Conservation (phyloP, 2,113 vertebrate genomes). For the Cardinalis cardinalis region DNA sequence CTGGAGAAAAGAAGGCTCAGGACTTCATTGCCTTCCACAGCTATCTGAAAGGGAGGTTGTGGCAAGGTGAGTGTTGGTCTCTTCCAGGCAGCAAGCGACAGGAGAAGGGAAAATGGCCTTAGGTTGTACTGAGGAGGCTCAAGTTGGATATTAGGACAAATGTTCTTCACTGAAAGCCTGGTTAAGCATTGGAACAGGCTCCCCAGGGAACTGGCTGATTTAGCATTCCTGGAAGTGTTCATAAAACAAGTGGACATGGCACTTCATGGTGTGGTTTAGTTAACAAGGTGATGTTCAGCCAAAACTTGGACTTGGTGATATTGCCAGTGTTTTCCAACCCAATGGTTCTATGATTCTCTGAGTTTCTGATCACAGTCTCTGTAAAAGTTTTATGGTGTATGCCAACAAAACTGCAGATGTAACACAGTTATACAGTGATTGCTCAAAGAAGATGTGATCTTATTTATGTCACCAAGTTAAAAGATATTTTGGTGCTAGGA, state of each 20-base stretch:
- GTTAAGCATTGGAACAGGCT: neutral
- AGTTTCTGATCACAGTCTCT: neutral
- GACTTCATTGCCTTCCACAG: neutral
- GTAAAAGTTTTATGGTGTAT: neutral
- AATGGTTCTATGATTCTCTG: neutral
- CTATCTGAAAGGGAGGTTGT: neutral
- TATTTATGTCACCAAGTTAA: neutral
- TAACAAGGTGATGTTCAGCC: neutral
- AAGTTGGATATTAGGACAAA: neutral
- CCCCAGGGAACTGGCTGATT: neutral
- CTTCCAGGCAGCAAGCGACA: neutral
- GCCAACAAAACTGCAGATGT: neutral
- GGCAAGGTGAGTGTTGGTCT: neutral
- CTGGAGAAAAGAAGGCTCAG: neutral
- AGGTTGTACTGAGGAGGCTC: neutral
- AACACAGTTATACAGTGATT: neutral
- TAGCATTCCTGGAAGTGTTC: neutral
- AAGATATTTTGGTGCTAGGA: neutral
- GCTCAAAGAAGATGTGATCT: neutral
- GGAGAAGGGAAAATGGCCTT: neutral
- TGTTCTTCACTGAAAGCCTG: rapidly evolving
- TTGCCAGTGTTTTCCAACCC: neutral
- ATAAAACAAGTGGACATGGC: neutral
- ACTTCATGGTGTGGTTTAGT: neutral
- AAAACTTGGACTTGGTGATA: neutral